phyloP scores from a whole-genome alignment of 2,113 vertebrate genomes.

The Pristiophorus japonicus region DNA sequence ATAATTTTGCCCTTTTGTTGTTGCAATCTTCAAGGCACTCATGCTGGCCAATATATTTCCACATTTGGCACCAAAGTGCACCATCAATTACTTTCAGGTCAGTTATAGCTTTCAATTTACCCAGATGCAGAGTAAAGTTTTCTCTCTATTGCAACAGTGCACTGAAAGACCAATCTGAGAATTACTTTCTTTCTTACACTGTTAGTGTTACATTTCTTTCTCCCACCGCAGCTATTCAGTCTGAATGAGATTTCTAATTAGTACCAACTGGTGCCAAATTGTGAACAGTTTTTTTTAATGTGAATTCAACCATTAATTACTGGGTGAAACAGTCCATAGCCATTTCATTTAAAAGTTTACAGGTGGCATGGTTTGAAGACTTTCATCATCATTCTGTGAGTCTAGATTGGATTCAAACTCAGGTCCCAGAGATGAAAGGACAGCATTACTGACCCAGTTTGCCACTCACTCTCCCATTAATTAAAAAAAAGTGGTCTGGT shows the following conservation, averaged over 20 bases:
- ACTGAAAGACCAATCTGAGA: background rate
- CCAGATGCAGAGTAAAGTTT: background rate
- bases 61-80: background rate
- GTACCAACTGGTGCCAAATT: background rate
- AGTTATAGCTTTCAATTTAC: background rate
- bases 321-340: background rate
- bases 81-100: background rate
- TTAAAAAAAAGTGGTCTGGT: constrained; percentile 4
- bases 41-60: background rate
- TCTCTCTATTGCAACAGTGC: background rate
- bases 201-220: background rate
- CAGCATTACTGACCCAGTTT: constrained; percentile 19
- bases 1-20: background rate
- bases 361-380: background rate
- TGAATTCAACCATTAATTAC: background rate
- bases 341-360: constrained; percentile 7
- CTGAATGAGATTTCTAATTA: background rate
- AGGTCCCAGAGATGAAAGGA: background rate
- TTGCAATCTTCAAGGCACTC: background rate
- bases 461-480: background rate
- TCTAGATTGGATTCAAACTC: background rate
- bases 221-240: background rate
- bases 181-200: background rate
- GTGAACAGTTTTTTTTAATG: background rate
- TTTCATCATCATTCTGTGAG: background rate